These are phyloP conservation scores for Hoplostethus mediterraneus DNA, from an alignment of 2,797 vertebrate species.

Conservation along the genomic window DNA sequence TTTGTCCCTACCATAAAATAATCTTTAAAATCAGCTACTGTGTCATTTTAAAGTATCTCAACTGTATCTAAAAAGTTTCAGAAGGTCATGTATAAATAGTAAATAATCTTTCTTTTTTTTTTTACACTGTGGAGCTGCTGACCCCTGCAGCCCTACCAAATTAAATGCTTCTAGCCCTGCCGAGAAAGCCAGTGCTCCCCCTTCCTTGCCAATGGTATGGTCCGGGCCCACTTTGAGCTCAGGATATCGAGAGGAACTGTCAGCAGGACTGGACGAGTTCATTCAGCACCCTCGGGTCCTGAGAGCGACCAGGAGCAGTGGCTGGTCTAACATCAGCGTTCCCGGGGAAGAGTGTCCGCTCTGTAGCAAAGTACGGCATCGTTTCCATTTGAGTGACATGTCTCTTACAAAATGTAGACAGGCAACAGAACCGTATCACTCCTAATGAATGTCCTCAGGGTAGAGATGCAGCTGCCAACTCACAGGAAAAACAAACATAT, in stretches of 20 bases:
- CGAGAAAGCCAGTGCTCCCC: constrained; percentile 10
- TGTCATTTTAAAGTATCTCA: too few species aligned
- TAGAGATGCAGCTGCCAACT: not conserved
- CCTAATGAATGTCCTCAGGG: too few species aligned
- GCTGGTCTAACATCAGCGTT: constrained; percentile 39
- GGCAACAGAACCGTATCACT: too few species aligned
- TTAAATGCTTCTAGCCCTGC: constrained; percentile 1
- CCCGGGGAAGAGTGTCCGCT: constrained; percentile 61
- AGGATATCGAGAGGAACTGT: constrained; percentile 50
- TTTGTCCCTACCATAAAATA: too few species aligned
- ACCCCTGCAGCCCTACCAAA: constrained; percentile 15
- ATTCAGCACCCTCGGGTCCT: constrained; percentile 37
- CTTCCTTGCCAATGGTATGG: constrained; percentile 22
- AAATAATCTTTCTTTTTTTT: constrained; percentile 22
- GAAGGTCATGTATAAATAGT: not conserved
- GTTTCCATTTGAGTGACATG: not conserved
- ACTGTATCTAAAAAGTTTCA: not conserved
- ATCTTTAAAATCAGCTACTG: too few species aligned
- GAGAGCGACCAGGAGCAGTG: constrained; percentile 51
- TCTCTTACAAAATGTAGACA: not conserved
- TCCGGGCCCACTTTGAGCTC: constrained; percentile 33
- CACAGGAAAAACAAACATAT: too few species aligned
- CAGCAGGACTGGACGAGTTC: constrained; percentile 27
- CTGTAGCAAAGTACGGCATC: constrained; percentile 75
- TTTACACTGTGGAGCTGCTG: constrained; percentile 44